Base-by-base conservation (phyloP, 2,797 vertebrate genomes). In the Gephyroberyx darwinii region DNA sequence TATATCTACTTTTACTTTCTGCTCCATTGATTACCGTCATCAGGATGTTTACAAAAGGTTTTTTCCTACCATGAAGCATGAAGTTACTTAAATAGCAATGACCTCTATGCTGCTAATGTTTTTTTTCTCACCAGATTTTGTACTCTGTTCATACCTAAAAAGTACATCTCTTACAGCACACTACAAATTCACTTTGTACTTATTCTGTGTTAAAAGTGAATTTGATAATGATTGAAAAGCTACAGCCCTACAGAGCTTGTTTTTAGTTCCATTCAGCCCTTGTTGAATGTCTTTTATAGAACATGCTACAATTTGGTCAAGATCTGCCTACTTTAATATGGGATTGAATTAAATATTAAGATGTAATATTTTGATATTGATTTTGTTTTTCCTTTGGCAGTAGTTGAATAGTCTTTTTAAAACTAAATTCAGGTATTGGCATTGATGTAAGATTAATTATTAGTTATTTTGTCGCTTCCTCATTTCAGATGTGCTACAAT, bases 401-500 rank as follows among this genome's bases (percentile, higher is more conserved):
- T 41, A 3, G 2, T 39, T 13, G 39, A 43, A 14, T 14, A 43
- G 14, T 14, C 12, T 43, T 43, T 43, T 12, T 14, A 10, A 37
- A 19, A 39, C 64, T 20, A 64, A 5, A 13, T 45, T 8, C 20
- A 16, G 45, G 22, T 31, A 1, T 22, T 48, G 9, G 13, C 10
- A 43, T 43, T 43, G 0, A 5, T 19, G 12, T 57, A 45, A 5
- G 14, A 14, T 45, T 45, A 45, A 45, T 45, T 9, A 39, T 10
- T 22, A 1, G 7, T 43, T 17, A 35, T 35, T 56, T 74, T 74
- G 8, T 16, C 39, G 33, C 2, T 31, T 76, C 22, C 9, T 77
- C 77, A 74, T 43, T 35, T 69, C 45, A 7, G 5, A 67, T 57
- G 19, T 69, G 69, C 30, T 67, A 55, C 19, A 54, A 39, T 59